Percentiles rank a stretch among this genome's conserved stretches.
These are phyloP conservation scores for Alloscopus bannaensis DNA, from an alignment of 2,888 invertebrate genomes.

Conservation along the genomic window DNA sequence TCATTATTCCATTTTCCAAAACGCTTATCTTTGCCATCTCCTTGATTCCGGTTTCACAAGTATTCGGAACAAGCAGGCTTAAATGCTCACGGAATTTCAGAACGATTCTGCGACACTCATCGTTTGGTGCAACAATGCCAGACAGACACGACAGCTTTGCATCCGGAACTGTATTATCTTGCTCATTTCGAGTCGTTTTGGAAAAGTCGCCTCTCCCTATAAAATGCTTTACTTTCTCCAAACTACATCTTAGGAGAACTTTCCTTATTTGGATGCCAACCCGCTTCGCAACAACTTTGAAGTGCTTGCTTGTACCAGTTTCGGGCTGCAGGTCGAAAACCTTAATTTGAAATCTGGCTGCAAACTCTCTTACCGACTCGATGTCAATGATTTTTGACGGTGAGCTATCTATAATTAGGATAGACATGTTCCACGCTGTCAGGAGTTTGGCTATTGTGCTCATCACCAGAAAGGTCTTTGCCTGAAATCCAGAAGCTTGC, in stretches of 20 bases:
- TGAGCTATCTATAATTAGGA: constrained; percentile 48
- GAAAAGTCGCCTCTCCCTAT: too few species aligned
- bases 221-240: neutral
- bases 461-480: constrained; percentile 31
- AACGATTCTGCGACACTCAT: constrained; percentile 35
- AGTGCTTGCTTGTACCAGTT: constrained; percentile 18
- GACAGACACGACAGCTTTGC: too few species aligned
- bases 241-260: constrained; percentile 5
- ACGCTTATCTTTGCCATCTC: constrained; percentile 18
- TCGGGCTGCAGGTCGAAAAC: constrained; percentile 9
- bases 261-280: constrained; percentile 8
- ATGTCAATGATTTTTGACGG: constrained; percentile 35
- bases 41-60: neutral
- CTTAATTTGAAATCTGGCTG: constrained; percentile 20
- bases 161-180: neutral
- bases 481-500: constrained; percentile 3
- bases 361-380: constrained; percentile 30
- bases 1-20: constrained; percentile 33
- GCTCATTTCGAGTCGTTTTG: constrained; percentile 9
- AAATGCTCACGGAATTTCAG: constrained; percentile 31
- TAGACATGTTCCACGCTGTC: constrained; percentile 33
- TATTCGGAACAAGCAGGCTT: neutral
- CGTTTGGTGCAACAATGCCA: too few species aligned
- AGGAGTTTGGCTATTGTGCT: constrained; percentile 39
- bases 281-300: constrained; percentile 13